Evolutionary conservation across 2,888 invertebrate genomes (phyloP).

Genomic region (Meteorus cinctellus): DNA sequence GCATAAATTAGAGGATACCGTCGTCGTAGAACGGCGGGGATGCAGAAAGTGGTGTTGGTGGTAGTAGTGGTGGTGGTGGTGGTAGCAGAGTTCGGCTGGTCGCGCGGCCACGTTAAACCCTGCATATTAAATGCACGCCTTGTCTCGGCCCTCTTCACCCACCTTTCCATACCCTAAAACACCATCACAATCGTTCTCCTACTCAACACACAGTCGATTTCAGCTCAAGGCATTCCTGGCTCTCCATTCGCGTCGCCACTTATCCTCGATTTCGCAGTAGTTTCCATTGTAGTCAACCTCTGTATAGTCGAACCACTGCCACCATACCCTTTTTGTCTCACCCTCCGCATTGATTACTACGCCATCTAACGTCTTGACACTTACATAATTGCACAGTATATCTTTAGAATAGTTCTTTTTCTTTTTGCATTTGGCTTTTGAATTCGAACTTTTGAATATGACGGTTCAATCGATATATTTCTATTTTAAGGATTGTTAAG

Average conservation of each 20-base stretch:
- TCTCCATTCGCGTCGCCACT: constrained; percentile 58
- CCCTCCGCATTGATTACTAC: not conserved
- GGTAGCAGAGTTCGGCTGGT: constrained; percentile 41
- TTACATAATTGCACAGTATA: not conserved
- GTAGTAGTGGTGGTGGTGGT: constrained; percentile 26
- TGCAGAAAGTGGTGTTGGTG: constrained; percentile 25
- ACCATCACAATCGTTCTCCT: constrained; percentile 12
- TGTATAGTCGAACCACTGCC: constrained; percentile 5
- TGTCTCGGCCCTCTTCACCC: constrained; percentile 33
- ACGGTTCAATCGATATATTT: no score
- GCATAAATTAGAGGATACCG: constrained; percentile 63
- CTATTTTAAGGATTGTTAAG: no score
- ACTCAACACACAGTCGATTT: constrained; percentile 3
- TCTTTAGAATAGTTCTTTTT: not conserved
- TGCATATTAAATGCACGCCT: constrained; percentile 63
- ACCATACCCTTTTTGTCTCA: not conserved
- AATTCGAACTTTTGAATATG: no score
- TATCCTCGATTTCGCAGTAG: constrained; percentile 62
- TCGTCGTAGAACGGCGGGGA: constrained; percentile 12
- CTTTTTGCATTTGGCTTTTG: no score
- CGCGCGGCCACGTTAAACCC: constrained; percentile 53
- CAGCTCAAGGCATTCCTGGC: constrained; percentile 53
- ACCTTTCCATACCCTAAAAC: not conserved
- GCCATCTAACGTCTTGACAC: not conserved
- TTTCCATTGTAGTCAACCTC: constrained; percentile 56